A percentile compares a stretch with the other conserved stretches of the same genome.
phyloP scores from a whole-genome alignment of 2,888 invertebrate species.

The Andrena minutula region DNA sequence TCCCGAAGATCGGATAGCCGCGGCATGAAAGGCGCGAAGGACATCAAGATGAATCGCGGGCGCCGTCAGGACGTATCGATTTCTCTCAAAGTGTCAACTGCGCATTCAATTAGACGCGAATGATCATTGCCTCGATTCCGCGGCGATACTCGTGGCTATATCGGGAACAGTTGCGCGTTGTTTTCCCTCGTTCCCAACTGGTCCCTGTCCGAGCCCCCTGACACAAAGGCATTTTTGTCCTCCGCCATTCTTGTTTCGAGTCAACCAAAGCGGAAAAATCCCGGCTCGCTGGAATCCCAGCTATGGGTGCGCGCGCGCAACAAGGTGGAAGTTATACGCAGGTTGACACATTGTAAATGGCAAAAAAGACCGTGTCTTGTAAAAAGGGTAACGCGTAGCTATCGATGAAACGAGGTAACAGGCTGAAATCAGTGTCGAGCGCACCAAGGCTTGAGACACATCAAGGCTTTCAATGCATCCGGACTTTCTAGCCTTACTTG shows the following conservation, averaged over 20 bases:
- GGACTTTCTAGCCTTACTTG: slow-evolving; percentile 4
- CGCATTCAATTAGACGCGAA: slow-evolving; percentile 51
- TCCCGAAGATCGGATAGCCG: slow-evolving; percentile 16
- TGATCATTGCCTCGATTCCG: slow-evolving; percentile 41
- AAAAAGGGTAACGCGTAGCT: neutral
- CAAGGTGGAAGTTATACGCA: neutral
- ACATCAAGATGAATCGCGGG: slow-evolving; percentile 32
- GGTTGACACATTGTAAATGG: neutral
- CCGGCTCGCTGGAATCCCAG: neutral
- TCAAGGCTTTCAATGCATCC: neutral
- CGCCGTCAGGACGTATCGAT: slow-evolving; percentile 38
- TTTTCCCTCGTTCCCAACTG: slow-evolving; percentile 24
- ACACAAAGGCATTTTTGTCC: slow-evolving; percentile 46
- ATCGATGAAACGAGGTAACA: slow-evolving; percentile 1
- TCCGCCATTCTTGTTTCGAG: neutral
- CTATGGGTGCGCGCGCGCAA: neutral
- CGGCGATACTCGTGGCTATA: slow-evolving; percentile 26
- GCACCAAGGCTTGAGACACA: neutral
- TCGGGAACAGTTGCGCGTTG: slow-evolving; percentile 51
- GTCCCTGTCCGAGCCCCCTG: neutral
- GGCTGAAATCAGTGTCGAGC: neutral
- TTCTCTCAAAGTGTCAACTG: slow-evolving; percentile 57
- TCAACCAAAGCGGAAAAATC: slow-evolving; percentile 10
- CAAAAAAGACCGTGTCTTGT: neutral
- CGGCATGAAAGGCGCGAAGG: slow-evolving; percentile 33